Percentiles rank a stretch among this genome's conserved stretches.
Conservation (phyloP, 2,797 vertebrate genomes). For the Pyrocephalus nanus region DNA sequence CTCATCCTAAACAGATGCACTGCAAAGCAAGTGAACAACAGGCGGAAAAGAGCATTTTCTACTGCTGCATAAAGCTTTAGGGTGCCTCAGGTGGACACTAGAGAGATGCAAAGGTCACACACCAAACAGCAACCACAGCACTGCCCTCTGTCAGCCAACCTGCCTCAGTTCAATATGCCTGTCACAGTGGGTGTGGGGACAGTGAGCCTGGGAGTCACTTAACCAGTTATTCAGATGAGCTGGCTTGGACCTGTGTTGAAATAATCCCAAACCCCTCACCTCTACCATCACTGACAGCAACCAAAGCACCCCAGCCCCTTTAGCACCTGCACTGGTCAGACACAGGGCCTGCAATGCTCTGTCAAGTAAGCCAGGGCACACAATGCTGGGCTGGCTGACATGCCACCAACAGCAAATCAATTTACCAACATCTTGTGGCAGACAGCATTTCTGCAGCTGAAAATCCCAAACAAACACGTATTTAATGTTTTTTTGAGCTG, state of each 20-base stretch:
- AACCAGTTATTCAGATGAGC: neutral
- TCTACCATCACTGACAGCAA: neutral
- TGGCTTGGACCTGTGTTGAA: neutral
- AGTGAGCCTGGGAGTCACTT: neutral
- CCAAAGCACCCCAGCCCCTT: fast-evolving
- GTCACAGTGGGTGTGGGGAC: fast-evolving
- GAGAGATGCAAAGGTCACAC: neutral
- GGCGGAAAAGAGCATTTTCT: neutral
- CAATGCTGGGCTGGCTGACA: neutral
- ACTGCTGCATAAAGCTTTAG: neutral
- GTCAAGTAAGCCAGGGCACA: neutral
- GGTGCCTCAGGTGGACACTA: neutral
- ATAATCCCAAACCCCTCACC: neutral
- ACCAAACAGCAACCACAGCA: neutral
- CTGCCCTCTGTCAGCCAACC: neutral
- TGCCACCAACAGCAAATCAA: fast-evolving
- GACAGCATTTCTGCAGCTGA: neutral
- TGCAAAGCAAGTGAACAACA: fast-evolving
- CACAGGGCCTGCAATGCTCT: neutral
- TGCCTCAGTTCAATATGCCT: fast-evolving
- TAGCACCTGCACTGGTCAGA: neutral
- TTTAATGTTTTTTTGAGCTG: neutral
- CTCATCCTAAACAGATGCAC: neutral
- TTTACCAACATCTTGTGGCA: neutral
- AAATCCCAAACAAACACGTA: fast-evolving